Evolutionary conservation across 1,140 invertebrate genomes (phyloP).

Genomic region (Ostrea edulis): DNA sequence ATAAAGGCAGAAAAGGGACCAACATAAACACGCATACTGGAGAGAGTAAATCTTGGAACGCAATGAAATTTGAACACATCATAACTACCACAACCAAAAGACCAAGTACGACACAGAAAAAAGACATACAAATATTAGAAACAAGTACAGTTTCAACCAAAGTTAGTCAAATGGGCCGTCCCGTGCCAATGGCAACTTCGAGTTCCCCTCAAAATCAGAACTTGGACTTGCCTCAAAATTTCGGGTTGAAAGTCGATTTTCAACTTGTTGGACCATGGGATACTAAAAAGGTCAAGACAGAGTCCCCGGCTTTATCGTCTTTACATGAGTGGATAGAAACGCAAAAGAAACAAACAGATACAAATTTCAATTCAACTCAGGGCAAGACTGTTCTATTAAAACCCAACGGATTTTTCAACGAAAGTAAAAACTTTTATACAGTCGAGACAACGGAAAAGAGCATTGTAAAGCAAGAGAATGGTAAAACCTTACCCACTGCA

Average conservation of each 20-base stretch:
- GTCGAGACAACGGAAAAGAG: background rate
- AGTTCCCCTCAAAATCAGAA: background rate
- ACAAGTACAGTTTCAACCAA: background rate
- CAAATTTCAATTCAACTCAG: background rate
- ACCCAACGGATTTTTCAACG: background rate
- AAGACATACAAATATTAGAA: background rate
- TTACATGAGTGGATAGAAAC: conserved; percentile 2
- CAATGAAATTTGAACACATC: background rate
- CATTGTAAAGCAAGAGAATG: background rate
- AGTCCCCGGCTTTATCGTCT: background rate
- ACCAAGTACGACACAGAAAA: background rate
- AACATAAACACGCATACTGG: background rate
- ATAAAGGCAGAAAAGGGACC: background rate
- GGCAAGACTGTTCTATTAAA: background rate
- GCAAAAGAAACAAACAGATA: background rate
- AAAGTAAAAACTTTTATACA: background rate
- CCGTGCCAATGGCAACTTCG: background rate
- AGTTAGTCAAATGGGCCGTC: background rate
- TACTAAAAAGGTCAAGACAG: background rate
- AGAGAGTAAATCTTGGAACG: background rate
- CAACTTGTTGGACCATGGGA: background rate
- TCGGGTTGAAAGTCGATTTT: background rate
- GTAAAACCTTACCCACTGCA: background rate
- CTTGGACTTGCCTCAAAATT: background rate
- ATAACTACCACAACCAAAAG: background rate